Evolutionary conservation across 2,113 vertebrate genomes (phyloP), one percentile per base, ranked within the genome.

Genomic region (Herpailurus yagouaroundi): DNA sequence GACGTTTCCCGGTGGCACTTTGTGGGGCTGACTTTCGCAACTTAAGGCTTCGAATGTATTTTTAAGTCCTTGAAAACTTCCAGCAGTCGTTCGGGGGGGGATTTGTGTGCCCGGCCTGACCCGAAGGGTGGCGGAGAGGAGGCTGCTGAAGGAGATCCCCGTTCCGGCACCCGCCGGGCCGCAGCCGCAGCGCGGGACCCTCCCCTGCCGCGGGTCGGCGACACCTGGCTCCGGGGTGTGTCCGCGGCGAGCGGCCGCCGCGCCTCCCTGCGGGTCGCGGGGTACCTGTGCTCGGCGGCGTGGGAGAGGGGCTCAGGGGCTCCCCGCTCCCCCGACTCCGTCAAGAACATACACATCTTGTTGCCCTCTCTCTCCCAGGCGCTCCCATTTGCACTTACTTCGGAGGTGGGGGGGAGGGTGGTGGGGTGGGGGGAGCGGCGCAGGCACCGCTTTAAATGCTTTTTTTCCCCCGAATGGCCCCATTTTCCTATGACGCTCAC

Each of bases 11-110:
- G 31, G 38, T 12, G 66, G 77, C 89, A 27, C 92, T 89, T 12
- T 0, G 16, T 2, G 69, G 52, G 73, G 71, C 86, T 66, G 89
- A 96, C 86, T 96, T 94, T 81, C 33, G 29, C 89, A 97, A 96
- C 94, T 97, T 79, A n/a, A 69, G 76, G 82, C 95, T 93, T 90
- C 89, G 76, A 74, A 77, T 97, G 86, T 64, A 80, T 83, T 33
- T 90, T 69, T 29, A 79, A 97, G 95, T 96, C 97, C 93, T 92
- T 83, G 90, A 45, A 94, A 97, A 98, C 96, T 97, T 97, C 71
- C 90, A 10, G 63, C 79, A 13, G n/a, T 21, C 66, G 29, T 63
- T 33, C 4, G 31, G 64, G 71, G 31, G 5, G 55, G 33, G 50
- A 71, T 85, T 79, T 79, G 15, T 57, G 90, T 31, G 63, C 74